Percentiles rank a stretch among this genome's conserved stretches.
Evolutionary conservation across 37 sponge, comb jelly and placozoan genomes (phyloP).

Genomic region (Tethya wilhelma): DNA sequence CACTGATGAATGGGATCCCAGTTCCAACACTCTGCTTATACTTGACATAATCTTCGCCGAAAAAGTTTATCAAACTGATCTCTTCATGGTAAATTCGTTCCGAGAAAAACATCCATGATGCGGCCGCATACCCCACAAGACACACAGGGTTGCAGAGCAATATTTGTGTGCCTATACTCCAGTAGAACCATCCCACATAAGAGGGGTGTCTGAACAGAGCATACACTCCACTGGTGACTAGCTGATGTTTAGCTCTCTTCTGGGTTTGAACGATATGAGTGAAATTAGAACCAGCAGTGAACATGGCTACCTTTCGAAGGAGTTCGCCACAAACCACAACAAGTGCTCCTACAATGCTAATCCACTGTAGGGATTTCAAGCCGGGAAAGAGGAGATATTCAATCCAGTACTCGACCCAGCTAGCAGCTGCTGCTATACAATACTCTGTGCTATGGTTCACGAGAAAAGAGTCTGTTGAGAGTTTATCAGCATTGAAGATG

Average conservation of each 20-base stretch:
- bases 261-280: slow-evolving; percentile 75
- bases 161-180: slow-evolving; percentile 96
- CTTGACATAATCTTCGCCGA: slow-evolving; percentile 83
- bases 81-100: slow-evolving; percentile 93
- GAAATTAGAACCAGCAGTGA: slow-evolving; percentile 90
- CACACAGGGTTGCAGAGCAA: slow-evolving; percentile 93
- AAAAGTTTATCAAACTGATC: slow-evolving; percentile 76
- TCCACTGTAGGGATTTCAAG: slow-evolving; percentile 53
- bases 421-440: slow-evolving; percentile 70
- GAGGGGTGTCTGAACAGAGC: slow-evolving; percentile 87
- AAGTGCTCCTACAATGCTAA: slow-evolving; percentile 52
- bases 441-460: slow-evolving; percentile 94
- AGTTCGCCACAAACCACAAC: slow-evolving; percentile 77
- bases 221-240: slow-evolving; percentile 90
- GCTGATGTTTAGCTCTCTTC: slow-evolving; percentile 67
- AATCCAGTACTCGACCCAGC: slow-evolving; percentile 84
- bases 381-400: slow-evolving; percentile 70
- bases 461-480: slow-evolving; percentile 86
- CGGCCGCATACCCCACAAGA: slow-evolving; percentile 66
- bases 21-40: slow-evolving; percentile 85
- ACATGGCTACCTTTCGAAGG: slow-evolving; percentile 89
- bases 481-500: slow-evolving; percentile 73
- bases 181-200: slow-evolving; percentile 97
- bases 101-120: slow-evolving; percentile 90
- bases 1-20: slow-evolving; percentile 87